These are phyloP conservation scores for Aporophyla nigra DNA, from an alignment of 2,888 invertebrate species.

Conservation along the genomic window DNA sequence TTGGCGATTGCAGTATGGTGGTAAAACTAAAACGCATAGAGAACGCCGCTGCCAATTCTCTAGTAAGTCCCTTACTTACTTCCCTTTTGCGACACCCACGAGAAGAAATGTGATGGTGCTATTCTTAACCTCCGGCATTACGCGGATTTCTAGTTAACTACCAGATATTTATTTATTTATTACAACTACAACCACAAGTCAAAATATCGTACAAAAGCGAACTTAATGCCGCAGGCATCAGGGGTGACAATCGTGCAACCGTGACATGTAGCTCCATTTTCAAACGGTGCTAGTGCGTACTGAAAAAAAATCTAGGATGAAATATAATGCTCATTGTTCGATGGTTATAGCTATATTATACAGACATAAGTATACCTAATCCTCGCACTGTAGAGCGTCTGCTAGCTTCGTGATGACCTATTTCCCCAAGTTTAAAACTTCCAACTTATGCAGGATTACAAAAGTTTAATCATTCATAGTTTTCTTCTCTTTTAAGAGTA, in stretches of 20 bases:
- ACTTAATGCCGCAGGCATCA: background rate
- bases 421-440: slow-evolving; percentile 53
- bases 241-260: background rate
- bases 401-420: slow-evolving; percentile 55
- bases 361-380: slow-evolving; percentile 29
- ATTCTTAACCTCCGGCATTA: too few species aligned
- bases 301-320: background rate
- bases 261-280: background rate
- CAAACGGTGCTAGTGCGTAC: background rate
- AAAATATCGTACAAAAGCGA: background rate
- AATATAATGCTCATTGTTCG: slow-evolving; percentile 12
- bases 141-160: background rate
- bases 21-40: too few species aligned
- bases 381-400: slow-evolving; percentile 29
- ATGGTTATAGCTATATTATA: slow-evolving; percentile 3
- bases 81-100: too few species aligned
- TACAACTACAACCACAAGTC: too few species aligned
- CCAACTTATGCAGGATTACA: slow-evolving; percentile 40
- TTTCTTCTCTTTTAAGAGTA: slow-evolving; percentile 17
- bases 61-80: too few species aligned
- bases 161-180: too few species aligned
- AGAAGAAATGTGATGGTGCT: too few species aligned
- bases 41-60: too few species aligned
- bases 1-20: too few species aligned
- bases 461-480: slow-evolving; percentile 32